Evolutionary conservation across 2,888 invertebrate genomes (phyloP).

Genomic region (Biston betularia): DNA sequence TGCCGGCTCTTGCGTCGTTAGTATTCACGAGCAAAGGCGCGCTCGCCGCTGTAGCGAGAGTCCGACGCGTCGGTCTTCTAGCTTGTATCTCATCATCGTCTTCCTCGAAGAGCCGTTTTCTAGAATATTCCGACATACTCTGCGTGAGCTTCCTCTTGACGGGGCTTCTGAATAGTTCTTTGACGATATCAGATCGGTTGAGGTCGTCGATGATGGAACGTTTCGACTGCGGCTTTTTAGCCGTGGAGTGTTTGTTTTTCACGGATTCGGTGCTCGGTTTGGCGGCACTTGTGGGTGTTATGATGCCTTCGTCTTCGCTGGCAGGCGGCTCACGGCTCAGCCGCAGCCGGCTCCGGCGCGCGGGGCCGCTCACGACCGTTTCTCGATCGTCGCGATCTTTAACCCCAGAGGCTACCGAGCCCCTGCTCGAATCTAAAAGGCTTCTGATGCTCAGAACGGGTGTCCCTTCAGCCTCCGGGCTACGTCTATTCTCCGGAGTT

Average conservation of each 20-base stretch:
- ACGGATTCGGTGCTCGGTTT: constrained; percentile 70
- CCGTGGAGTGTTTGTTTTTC: constrained; percentile 79
- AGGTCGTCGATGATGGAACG: constrained; percentile 78
- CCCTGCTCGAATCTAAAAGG: constrained; percentile 63
- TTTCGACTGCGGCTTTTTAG: constrained; percentile 80
- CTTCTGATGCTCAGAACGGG: constrained; percentile 72
- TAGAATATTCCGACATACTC: constrained; percentile 78
- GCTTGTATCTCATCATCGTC: constrained; percentile 45
- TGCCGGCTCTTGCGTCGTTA: not conserved
- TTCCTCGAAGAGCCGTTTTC: constrained; percentile 62
- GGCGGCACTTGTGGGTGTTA: constrained; percentile 74
- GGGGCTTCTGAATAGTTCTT: constrained; percentile 79
- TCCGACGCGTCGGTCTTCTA: constrained; percentile 53
- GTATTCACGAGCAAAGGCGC: constrained; percentile 43
- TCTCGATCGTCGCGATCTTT: constrained; percentile 12
- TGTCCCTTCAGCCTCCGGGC: constrained; percentile 65
- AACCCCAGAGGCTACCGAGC: constrained; percentile 44
- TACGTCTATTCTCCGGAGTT: constrained; percentile 66
- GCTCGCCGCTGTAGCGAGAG: constrained; percentile 50
- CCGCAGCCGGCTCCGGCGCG: constrained; percentile 37
- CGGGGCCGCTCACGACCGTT: not conserved
- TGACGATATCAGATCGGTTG: constrained; percentile 74
- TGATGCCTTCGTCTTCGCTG: constrained; percentile 55
- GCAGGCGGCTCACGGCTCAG: constrained; percentile 52
- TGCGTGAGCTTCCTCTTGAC: constrained; percentile 81